Percentiles rank a stretch among this genome's conserved stretches.
Evolutionary conservation across 2,888 invertebrate genomes (phyloP).

Genomic region (Lacanobia oleracea): DNA sequence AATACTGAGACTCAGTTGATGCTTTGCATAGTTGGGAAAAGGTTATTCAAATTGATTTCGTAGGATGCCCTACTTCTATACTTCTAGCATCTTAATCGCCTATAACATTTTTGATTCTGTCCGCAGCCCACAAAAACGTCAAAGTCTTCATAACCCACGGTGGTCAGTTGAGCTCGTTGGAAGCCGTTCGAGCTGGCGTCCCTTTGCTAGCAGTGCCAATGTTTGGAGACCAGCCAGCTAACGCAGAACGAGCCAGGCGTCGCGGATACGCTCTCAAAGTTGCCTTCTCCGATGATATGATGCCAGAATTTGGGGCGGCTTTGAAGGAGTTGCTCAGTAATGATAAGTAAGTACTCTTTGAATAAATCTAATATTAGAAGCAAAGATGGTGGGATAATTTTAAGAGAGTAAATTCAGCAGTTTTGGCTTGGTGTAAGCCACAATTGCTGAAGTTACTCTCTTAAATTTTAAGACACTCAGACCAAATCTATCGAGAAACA

Average conservation of each 20-base stretch:
- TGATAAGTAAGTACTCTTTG: neutral
- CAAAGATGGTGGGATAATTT: no score
- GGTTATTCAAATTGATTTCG: no score
- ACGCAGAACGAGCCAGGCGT: slow-evolving; percentile 70
- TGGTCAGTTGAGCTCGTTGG: slow-evolving; percentile 73
- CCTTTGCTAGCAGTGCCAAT: slow-evolving; percentile 78
- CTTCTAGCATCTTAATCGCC: no score
- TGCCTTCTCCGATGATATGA: slow-evolving; percentile 67
- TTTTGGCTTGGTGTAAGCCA: no score
- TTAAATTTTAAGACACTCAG: no score
- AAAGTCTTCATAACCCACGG: slow-evolving; percentile 73
- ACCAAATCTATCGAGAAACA: no score
- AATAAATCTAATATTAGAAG: no score
- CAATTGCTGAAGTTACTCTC: no score
- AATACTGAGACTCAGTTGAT: no score
- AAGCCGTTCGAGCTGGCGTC: slow-evolving; percentile 74
- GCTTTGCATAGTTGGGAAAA: no score
- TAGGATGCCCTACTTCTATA: no score
- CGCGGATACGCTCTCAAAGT: slow-evolving; percentile 73
- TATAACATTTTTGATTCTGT: neutral
- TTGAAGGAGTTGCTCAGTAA: slow-evolving; percentile 7
- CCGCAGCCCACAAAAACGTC: neutral
- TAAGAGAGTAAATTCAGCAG: no score
- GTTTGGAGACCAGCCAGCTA: slow-evolving; percentile 81
- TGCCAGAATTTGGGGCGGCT: slow-evolving; percentile 60